Percentiles rank a stretch among this genome's conserved stretches.
These are phyloP conservation scores for Eubasilissa regina DNA, from an alignment of 1,140 invertebrate species.

Conservation along the genomic window DNA sequence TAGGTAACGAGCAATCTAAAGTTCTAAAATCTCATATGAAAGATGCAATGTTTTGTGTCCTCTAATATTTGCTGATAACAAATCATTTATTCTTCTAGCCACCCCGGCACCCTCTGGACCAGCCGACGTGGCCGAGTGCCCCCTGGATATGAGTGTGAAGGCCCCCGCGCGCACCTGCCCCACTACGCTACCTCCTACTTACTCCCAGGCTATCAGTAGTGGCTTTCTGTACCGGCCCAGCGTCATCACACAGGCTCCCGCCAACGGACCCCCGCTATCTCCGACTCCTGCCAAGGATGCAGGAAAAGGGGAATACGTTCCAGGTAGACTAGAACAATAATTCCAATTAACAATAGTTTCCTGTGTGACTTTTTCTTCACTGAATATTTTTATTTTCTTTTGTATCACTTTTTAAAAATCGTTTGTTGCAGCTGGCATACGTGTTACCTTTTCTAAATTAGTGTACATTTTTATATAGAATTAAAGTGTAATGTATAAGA, in stretches of 20 bases:
- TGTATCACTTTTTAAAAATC: no score
- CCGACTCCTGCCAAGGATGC: conserved; percentile 25
- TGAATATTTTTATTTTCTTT: no score
- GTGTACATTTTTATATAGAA: no score
- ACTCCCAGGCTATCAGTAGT: conserved; percentile 54
- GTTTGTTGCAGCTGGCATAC: no score
- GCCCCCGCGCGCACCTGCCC: conserved; percentile 61
- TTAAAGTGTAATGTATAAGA: no score
- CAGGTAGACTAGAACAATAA: conserved; percentile 38
- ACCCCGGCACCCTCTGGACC: not conserved
- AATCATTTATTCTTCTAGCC: not conserved
- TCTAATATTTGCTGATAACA: no score
- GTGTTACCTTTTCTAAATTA: no score
- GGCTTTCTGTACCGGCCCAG: conserved; percentile 60
- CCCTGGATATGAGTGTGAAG: conserved; percentile 69
- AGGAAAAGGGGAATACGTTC: conserved; percentile 58
- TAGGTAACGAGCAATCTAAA: no score
- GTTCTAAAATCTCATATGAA: no score
- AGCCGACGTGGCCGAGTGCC: conserved; percentile 56
- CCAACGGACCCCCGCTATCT: conserved; percentile 59
- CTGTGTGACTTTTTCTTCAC: no score
- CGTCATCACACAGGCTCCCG: conserved; percentile 67
- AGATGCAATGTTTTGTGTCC: no score
- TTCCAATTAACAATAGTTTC: no score
- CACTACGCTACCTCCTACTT: conserved; percentile 42